Conservation (phyloP, 2,113 vertebrate species). For the Tursiops truncatus region DNA sequence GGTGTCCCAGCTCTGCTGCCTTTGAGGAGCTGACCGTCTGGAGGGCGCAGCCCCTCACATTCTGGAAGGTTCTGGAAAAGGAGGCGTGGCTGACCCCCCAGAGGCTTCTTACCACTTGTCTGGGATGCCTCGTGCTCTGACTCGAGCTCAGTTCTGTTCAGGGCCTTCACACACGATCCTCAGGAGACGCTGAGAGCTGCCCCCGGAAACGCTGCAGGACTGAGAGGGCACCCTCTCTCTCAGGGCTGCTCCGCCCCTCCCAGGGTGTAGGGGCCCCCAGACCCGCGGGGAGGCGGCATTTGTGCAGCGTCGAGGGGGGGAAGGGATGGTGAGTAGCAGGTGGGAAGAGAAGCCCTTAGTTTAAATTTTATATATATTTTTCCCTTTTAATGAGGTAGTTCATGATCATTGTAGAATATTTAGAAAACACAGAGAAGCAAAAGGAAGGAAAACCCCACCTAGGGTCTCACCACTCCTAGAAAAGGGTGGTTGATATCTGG, state of each 20-base stretch:
- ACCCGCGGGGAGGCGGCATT: fast-evolving
- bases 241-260: too few species aligned
- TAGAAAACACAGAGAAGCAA: neutral
- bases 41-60: neutral
- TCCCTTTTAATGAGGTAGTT: neutral
- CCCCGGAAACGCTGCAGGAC: neutral
- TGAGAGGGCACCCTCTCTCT: too few species aligned
- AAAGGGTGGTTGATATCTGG: neutral
- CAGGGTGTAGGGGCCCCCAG: neutral
- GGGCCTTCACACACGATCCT: neutral
- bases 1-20: neutral
- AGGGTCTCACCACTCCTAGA: neutral
- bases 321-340: neutral
- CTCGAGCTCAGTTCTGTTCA: neutral
- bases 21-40: too few species aligned
- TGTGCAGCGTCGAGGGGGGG: neutral
- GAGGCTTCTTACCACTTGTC: neutral
- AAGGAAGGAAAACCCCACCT: neutral
- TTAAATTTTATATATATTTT: too few species aligned
- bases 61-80: neutral
- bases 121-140: fast-evolving
- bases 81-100: neutral
- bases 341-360: neutral
- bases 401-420: neutral
- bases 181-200: neutral